Percentiles rank a stretch among this genome's conserved stretches.
phyloP scores from a whole-genome alignment of 2,888 invertebrate genomes.

The Pandemis heparana region DNA sequence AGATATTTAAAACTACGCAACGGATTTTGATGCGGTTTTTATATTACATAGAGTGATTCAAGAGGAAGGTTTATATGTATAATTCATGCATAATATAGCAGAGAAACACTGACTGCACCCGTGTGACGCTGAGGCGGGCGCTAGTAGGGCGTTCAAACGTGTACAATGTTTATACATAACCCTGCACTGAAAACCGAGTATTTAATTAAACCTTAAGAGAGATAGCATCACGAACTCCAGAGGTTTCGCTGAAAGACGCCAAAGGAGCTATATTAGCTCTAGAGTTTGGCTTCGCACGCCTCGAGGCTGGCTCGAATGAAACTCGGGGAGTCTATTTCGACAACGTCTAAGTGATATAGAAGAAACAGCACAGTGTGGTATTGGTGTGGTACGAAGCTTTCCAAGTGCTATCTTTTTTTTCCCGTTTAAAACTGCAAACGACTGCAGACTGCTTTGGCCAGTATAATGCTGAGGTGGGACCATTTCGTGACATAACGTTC shows the following conservation, averaged over 20 bases:
- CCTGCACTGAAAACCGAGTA: conserved; percentile 8
- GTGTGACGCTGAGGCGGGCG: no score
- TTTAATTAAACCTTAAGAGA: conserved; percentile 27
- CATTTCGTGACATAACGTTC: no score
- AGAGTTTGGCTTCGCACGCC: conserved; percentile 16
- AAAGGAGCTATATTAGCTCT: conserved; percentile 26
- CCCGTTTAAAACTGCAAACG: neutral
- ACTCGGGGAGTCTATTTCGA: neutral
- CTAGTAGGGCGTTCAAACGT: neutral
- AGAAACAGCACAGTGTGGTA: neutral
- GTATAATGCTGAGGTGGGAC: no score
- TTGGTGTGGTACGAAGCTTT: neutral
- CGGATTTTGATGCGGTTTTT: no score
- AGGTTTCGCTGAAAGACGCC: conserved; percentile 19
- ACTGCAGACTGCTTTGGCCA: no score
- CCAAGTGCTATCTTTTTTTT: no score
- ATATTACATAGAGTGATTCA: no score
- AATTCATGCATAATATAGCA: no score
- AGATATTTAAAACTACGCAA: no score
- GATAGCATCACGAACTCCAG: conserved; percentile 20
- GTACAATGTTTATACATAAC: neutral
- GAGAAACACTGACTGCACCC: no score
- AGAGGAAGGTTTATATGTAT: no score
- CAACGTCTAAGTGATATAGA: neutral
- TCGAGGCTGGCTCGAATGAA: neutral